A percentile compares a stretch with the other conserved stretches of the same genome.
Conservation (phyloP, 53 echinoderm and acorn worm species). For the Holothuria leucospilota region DNA sequence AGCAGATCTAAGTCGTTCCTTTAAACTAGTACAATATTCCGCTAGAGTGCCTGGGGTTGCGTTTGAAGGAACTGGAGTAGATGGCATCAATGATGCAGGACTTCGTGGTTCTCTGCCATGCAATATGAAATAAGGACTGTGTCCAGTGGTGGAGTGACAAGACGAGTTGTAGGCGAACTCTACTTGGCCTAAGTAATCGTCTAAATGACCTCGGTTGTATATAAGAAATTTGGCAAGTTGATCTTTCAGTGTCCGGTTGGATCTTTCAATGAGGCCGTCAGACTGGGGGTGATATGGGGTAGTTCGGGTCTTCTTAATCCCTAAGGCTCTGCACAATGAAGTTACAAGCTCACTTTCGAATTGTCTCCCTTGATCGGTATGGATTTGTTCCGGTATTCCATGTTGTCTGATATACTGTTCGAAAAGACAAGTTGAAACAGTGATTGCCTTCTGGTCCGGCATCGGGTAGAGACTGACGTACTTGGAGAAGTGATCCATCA, state of each 20-base stretch:
- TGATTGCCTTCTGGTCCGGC: conserved; percentile 57
- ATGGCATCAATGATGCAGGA: conserved; percentile 1
- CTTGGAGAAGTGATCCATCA: conserved; percentile 72
- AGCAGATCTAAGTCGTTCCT: neutral
- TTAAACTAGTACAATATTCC: neutral
- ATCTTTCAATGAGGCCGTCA: too few species aligned
- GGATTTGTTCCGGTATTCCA: conserved; percentile 65
- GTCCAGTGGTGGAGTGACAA: conserved; percentile 21
- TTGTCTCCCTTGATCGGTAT: conserved; percentile 57
- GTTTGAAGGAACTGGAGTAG: neutral
- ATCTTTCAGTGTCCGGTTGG: neutral
- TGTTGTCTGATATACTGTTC: conserved; percentile 44
- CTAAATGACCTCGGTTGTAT: neutral
- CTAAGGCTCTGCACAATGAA: neutral
- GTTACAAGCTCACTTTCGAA: conserved; percentile 34
- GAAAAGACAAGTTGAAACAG: conserved; percentile 61
- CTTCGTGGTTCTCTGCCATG: conserved; percentile 18
- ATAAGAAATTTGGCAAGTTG: neutral
- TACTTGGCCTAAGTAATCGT: neutral
- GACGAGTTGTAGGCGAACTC: conserved; percentile 30
- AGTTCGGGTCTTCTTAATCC: conserved; percentile 47
- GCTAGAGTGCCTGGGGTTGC: neutral
- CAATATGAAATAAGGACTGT: conserved; percentile 34
- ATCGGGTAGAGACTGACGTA: conserved; percentile 69
- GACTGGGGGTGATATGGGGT: too few species aligned